Evolutionary conservation across 2,888 invertebrate species (phyloP), one percentile per base, ranked within the genome.

Genomic region (Acleris emargana): DNA sequence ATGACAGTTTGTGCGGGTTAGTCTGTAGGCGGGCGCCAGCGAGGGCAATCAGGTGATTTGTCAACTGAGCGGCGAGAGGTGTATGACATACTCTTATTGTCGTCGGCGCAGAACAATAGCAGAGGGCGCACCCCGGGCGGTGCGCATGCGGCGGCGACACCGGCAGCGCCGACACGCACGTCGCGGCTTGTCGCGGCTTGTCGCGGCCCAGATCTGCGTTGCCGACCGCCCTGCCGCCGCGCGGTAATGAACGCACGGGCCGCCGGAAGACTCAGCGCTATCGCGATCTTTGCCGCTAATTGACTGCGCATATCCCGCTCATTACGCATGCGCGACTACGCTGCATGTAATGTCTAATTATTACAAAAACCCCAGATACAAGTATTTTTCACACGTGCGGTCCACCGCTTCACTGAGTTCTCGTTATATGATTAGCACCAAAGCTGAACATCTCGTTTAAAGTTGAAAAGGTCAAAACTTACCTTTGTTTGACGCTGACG

Each of bases 241-340:
- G 43, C 32, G 32, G 32, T 32, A 43, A 43, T 43, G 55, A 22
- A 20, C 32, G 55, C 55, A 22, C 55, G 43, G 25, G 55, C 43
- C 55, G 55, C 53, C 53, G 61, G 61, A 61, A 53, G 61, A 43
- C 53, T 61, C 61, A 60, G 45, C 61, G 53, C 32, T 61, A 61
- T 61, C 61, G 47, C 61, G 53, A 61, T 61, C 47, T 47, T 53
- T 47, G 18, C 38, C 61, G 53, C 61, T 61, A 61, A 61, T 60
- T 61, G 61, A 61, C 52, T 53, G 61, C 53, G 58, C 58, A 32
- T 25, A 58, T 50, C 49, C 49, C 18, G 32, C 47, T 53, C 61
- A 61, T 61, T 61, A 61, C n/a, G 32, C 47, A 28, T 60, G 61
- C 61, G 47, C 45, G 20, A 16, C 55, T 38, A 18, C 52, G 17